Evolutionary conservation across 2,888 invertebrate genomes (phyloP), one percentile per base, ranked within the genome.

Genomic region (Chrysolina haemoptera): DNA sequence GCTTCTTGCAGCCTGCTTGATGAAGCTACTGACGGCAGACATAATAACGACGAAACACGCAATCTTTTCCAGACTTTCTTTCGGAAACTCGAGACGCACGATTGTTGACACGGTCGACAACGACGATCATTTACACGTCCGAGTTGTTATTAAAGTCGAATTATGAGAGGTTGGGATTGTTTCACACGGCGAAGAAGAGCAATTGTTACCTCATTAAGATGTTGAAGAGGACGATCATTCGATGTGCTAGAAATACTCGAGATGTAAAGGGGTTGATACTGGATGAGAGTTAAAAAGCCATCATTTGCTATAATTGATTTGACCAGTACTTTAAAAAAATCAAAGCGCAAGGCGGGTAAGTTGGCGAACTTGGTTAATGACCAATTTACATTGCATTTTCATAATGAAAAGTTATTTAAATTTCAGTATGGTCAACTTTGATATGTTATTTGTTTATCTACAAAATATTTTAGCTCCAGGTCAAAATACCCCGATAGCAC

Each of bases 1-100:
- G 62, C 40, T 55, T 62, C 62, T 71, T 71, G 71, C 65, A 67
- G 63, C 68, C 67, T 43, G 50, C 59, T 46, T 63, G 72, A 68
- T 68, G 72, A 72, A 72, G 72, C 72, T 72, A 72, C 72, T 68
- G 72, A 48, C 62, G 68, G 35, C 62, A 62, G 35, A 53, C 50
- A 22, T 72, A 72, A 72, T 72, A 59, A 48, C 50, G 62, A 67
- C 62, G 63, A 62, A 46, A 53, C 72, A 72, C 72, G 72, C 72
- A 62, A 72, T 46, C 35, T 59, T 59, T 27, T 59, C 35, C 27
- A 14, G 35, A 35, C 35, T 59, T 22, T 27, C 14, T 35, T 59
- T 59, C 59, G 35, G 59, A 59, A 59, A 59, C 59, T 59, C 8
- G 27, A 59, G 35, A 59, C 59, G n/a, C 59, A 35, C n/a, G 59